Evolutionary conservation across 1,140 invertebrate genomes (phyloP).

Genomic region (Patella vulgata): DNA sequence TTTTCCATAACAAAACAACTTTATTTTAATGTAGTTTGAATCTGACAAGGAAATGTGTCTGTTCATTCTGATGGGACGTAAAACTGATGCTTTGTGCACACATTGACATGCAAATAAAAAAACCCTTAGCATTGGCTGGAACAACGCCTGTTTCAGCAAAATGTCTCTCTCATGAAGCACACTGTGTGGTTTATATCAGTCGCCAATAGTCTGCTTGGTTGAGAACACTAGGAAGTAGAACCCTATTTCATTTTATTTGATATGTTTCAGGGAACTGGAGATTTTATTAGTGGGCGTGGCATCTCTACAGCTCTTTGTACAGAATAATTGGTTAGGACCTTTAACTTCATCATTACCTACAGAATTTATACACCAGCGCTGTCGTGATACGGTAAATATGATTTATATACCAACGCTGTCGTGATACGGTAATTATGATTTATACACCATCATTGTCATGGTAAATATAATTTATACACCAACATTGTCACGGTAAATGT

Average conservation of each 20-base stretch:
- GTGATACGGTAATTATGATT: no score
- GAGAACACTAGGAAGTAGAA: no score
- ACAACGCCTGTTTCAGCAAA: not conserved
- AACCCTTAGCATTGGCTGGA: not conserved
- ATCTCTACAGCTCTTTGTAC: constrained; percentile 78
- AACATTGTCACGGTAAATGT: no score
- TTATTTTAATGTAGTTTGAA: no score
- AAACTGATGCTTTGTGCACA: no score
- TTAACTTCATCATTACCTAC: constrained; percentile 48
- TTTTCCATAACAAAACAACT: no score
- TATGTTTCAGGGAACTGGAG: constrained; percentile 48
- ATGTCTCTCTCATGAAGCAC: not conserved
- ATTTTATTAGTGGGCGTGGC: constrained; percentile 70
- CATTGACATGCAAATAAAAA: no score
- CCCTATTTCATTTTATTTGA: not conserved
- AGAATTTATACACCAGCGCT: not conserved
- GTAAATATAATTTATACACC: constrained; percentile 2
- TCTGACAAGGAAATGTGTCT: not conserved
- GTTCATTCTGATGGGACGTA: not conserved
- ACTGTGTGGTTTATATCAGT: not conserved
- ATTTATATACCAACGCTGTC: no score
- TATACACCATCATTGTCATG: no score
- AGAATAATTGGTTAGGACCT: constrained; percentile 85
- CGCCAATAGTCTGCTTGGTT: not conserved
- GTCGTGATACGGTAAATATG: no score